Base-by-base conservation (phyloP, 2,888 invertebrate genomes). In the Gymnosoma rotundatum region DNA sequence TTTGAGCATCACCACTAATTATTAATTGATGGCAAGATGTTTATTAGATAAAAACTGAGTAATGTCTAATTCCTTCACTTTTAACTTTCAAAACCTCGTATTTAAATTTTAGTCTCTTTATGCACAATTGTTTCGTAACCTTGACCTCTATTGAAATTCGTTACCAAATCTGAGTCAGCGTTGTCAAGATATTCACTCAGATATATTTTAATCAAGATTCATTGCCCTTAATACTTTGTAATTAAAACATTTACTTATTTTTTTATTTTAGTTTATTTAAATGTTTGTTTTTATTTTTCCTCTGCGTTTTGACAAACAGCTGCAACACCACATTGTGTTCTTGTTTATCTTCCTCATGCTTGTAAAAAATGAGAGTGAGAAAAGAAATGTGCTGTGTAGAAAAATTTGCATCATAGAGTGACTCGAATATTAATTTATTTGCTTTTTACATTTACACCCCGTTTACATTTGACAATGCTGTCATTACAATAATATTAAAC, bases 21-120 rank as follows among this genome's bases (percentile, higher is more conserved):
- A 63, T 36, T 58, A 2, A 8, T n/a, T 38, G 32, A 81, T 70
- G 81, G 81, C 81, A 81, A 75, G 81, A 70, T 56, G 6, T 12
- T 42, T 10, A 3, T 42, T 42, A 10, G 12, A 12, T 42, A 42
- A 42, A 12, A 12, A 2, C 7, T 42, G 42, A 42, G 2, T 42
- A 12, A 12, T 42, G 12, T 12, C 12, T 10, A 42, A 16, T 38
- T 14, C 9, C 25, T 56, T 50, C n/a, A 9, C 25, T 2, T 9
- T 56, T 75, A 36, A 6, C 38, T 20, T 21, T 21, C 5, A 50
- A 42, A 63, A 70, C 21, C 70, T 63, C 45, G n/a, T 48, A 3
- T n/a, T n/a, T 38, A 2, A 9, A 42, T 12, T 42, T 12, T 42
- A 5, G 8, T 42, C n/a, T n/a, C n/a, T 48, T 12, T 48, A 14